phyloP scores from a whole-genome alignment of 2,888 invertebrate genomes.

The Rhamnusium bicolor region DNA sequence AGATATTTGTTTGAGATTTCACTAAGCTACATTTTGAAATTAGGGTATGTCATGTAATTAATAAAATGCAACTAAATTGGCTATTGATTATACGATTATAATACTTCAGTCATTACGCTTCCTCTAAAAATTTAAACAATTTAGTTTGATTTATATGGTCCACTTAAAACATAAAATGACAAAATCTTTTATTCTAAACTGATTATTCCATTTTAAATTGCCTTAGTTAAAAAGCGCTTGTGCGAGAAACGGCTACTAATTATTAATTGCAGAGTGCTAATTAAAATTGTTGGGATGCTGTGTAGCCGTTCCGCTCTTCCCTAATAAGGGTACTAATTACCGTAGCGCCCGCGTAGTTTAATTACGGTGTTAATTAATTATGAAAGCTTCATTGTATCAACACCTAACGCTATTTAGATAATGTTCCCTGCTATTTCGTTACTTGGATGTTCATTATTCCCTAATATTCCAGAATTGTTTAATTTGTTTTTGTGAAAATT shows the following conservation, averaged over 20 bases:
- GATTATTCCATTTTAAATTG: slow-evolving; percentile 43
- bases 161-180: slow-evolving; percentile 9
- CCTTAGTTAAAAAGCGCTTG: slow-evolving; percentile 46
- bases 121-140: not conserved
- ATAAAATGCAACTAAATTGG: too few species aligned
- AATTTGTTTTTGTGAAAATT: slow-evolving; percentile 65
- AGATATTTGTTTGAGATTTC: too few species aligned
- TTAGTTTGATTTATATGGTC: not conserved
- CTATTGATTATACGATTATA: too few species aligned
- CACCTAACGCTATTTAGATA: slow-evolving; percentile 67
- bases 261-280: slow-evolving; percentile 61
- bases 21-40: too few species aligned
- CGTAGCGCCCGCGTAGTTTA: slow-evolving; percentile 68
- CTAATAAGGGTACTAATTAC: slow-evolving; percentile 65
- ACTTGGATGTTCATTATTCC: slow-evolving; percentile 52
- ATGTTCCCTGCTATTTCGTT: slow-evolving; percentile 57
- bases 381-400: slow-evolving; percentile 69
- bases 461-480: slow-evolving; percentile 61
- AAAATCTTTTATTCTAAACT: slow-evolving; percentile 40
- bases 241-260: slow-evolving; percentile 52
- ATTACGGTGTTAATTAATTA: slow-evolving; percentile 71
- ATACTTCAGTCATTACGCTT: not conserved
- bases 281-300: slow-evolving; percentile 59
- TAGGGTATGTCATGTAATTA: too few species aligned
- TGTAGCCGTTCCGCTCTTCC: slow-evolving; percentile 56